phyloP scores from a whole-genome alignment of 2,888 invertebrate species.

The Cylindroiulus punctatus region DNA sequence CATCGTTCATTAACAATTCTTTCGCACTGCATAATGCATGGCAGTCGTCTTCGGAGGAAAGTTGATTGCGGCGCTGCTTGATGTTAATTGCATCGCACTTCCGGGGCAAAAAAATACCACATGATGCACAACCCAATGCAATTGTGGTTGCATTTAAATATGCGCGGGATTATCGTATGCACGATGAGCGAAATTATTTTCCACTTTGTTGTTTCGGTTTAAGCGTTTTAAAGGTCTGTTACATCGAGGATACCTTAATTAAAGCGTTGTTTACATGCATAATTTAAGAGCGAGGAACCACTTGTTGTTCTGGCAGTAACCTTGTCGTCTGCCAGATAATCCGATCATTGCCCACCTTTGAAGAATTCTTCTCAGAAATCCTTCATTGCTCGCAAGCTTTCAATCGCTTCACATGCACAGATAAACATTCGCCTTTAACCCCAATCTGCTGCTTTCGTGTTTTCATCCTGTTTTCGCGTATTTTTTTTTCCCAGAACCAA shows the following conservation, averaged over 20 bases:
- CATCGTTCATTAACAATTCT: conserved; percentile 17
- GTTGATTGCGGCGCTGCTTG: conserved; percentile 17
- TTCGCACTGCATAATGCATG: background rate
- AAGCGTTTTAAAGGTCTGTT: too few species aligned
- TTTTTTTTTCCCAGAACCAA: conserved; percentile 21
- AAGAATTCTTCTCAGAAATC: background rate
- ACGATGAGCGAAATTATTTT: background rate
- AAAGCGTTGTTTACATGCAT: too few species aligned
- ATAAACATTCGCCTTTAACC: conserved; percentile 1
- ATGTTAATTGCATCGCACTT: conserved; percentile 5
- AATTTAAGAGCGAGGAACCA: too few species aligned
- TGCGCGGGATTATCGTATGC: background rate
- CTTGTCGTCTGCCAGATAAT: too few species aligned
- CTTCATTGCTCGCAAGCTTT: background rate
- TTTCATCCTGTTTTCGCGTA: conserved; percentile 39
- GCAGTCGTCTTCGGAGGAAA: background rate
- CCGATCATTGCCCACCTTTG: background rate
- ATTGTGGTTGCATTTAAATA: conserved; percentile 30
- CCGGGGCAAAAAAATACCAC: background rate
- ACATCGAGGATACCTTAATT: too few species aligned
- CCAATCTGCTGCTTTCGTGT: conserved; percentile 32
- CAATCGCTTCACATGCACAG: background rate
- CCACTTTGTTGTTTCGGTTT: background rate
- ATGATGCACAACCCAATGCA: conserved; percentile 12
- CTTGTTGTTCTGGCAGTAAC: too few species aligned